Conservation (phyloP, 2,797 vertebrate genomes). For the Chaetodon trifasciatus region DNA sequence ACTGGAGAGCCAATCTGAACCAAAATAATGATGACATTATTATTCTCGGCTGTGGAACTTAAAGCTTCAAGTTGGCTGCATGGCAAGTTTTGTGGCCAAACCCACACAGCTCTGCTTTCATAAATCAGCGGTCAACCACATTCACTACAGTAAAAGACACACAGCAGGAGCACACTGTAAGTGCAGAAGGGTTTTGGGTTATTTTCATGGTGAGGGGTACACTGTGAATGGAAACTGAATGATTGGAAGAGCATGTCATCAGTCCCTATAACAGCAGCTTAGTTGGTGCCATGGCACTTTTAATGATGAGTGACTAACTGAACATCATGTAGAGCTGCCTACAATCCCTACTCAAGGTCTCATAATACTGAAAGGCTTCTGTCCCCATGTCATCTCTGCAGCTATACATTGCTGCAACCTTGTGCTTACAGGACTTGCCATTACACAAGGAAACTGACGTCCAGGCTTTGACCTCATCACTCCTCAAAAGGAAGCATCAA, state of each 20-base stretch:
- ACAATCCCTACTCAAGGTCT: neutral
- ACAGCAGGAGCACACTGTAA: neutral
- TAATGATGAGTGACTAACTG: neutral
- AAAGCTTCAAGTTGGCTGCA: neutral
- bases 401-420: neutral
- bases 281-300: neutral
- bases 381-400: neutral
- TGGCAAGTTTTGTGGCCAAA: conserved; percentile 4
- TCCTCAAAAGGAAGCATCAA: neutral
- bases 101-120: conserved; percentile 1
- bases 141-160: neutral
- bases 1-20: neutral
- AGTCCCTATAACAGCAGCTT: neutral
- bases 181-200: neutral
- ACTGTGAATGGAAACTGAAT: neutral
- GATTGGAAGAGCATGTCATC: neutral
- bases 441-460: neutral
- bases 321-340: neutral
- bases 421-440: too few relatives aligned
- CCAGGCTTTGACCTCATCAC: neutral
- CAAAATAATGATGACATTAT: neutral
- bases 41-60: conserved; percentile 4
- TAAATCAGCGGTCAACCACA: conserved; percentile 9
- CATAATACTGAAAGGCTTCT: neutral
- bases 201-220: neutral